Evolutionary conservation across 2,113 vertebrate genomes (phyloP), one percentile per base, ranked within the genome.

Genomic region (Clarias magur): DNA sequence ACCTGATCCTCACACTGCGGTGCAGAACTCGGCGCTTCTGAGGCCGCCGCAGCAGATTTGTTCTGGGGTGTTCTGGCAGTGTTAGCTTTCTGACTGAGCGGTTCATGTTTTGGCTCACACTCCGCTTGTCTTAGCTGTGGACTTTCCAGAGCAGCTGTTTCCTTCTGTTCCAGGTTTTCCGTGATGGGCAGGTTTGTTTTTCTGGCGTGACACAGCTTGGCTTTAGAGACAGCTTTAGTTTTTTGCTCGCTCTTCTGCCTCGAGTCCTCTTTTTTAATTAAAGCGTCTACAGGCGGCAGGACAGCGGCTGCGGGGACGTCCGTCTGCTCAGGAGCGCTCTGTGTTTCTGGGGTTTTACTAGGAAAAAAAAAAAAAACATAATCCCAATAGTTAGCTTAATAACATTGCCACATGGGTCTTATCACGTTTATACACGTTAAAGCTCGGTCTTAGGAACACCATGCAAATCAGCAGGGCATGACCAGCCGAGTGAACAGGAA

Each of bases 151-250:
- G 82, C 23, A 34, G 19, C 48, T n/a, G 60, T 34, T 16, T 90
- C 73, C 75, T 84, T 65, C 68, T 86, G 80, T 82, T 86, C 75
- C 53, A 75, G 5, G 63, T 85, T 75, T 73, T 56, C 19, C n/a
- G n/a, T 81, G n/a, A 82, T 8, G 21, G 83, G 87, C 68, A 68
- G 27, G 63, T 59, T 42, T 34, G 86, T 54, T 70, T 82, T n/a
- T 3, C 57, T 21, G 42, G 17, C n/a, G 13, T 21, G 79, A 56
- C 54, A 12, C 25, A 80, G 42, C 19, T 88, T 83, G 16, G 25
- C 75, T 78, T 62, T 7, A 4, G 60, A 48, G 80, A 60, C 56
- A 19, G 79, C 79, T 78, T 25, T 42, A 8, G 13, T 68, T 25
- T 30, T 38, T 25, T 23, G 9, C 48, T 70, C 27, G 11, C 62